phyloP scores from a whole-genome alignment of 2,888 invertebrate genomes.

The Drosophila anceps region DNA sequence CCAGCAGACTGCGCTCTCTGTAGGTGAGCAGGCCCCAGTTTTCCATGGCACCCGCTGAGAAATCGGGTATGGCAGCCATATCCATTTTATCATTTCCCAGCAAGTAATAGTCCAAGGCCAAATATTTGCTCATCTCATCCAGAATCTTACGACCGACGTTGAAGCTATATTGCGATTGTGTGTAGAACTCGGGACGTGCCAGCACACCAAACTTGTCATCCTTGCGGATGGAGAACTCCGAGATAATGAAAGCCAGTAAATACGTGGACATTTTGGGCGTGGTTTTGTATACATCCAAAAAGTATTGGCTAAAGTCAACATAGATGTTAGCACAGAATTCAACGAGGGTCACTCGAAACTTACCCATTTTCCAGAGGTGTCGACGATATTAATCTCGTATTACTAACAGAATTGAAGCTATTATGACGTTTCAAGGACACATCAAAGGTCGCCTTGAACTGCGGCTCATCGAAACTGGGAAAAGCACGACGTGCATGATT shows the following conservation, averaged over 20 bases:
- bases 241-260: conserved; percentile 91
- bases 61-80: conserved; percentile 94
- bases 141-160: conserved; percentile 87
- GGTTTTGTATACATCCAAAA: conserved; percentile 74
- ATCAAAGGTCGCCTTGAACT: conserved; percentile 89
- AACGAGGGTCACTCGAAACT: conserved; percentile 31
- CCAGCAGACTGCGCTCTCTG: conserved; percentile 90
- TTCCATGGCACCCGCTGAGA: conserved; percentile 95
- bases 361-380: conserved; percentile 59
- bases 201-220: conserved; percentile 86
- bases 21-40: conserved; percentile 96
- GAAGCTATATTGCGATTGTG: conserved; percentile 89
- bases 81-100: conserved; percentile 90
- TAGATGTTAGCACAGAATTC: not conserved
- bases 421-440: conserved; percentile 84
- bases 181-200: conserved; percentile 89
- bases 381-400: conserved; percentile 60
- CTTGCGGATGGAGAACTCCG: conserved; percentile 85
- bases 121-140: conserved; percentile 87
- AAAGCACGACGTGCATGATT: conserved; percentile 90
- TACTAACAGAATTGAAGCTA: conserved; percentile 77
- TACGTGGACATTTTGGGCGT: conserved; percentile 92
- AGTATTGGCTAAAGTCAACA: conserved; percentile 54
- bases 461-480: conserved; percentile 93
- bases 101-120: conserved; percentile 86